A percentile compares a stretch with the other conserved stretches of the same genome.
Evolutionary conservation across 2,113 vertebrate species (phyloP).

Genomic region (Solea solea): DNA sequence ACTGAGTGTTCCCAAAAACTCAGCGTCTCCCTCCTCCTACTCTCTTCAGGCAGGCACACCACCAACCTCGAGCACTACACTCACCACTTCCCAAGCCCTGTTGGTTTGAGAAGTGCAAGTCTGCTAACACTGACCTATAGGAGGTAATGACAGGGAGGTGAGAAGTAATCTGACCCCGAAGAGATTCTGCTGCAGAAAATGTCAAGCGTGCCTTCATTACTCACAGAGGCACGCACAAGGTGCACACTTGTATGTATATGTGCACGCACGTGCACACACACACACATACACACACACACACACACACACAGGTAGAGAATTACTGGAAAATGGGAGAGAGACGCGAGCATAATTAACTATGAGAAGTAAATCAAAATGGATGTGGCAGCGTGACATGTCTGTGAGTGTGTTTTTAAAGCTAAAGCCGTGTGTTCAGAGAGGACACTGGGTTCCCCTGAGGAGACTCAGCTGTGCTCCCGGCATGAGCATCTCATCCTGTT

Average conservation of each 20-base stretch:
- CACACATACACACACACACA: slow-evolving; percentile 25
- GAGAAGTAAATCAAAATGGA: slow-evolving; percentile 49
- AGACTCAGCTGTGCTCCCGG: slow-evolving; percentile 80
- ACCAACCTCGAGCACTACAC: slow-evolving; percentile 54
- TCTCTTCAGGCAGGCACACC: slow-evolving; percentile 41
- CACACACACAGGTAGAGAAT: slow-evolving; percentile 27
- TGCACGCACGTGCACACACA: neutral
- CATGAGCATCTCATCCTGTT: slow-evolving; percentile 79
- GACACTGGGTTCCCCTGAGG: slow-evolving; percentile 75
- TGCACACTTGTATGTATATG: slow-evolving; percentile 25
- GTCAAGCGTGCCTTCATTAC: slow-evolving; percentile 68
- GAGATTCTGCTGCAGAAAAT: slow-evolving; percentile 73
- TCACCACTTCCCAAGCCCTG: slow-evolving; percentile 29
- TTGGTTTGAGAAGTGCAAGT: slow-evolving; percentile 48
- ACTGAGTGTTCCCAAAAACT: slow-evolving; percentile 51
- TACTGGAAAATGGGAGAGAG: slow-evolving; percentile 18
- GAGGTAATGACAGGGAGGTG: slow-evolving; percentile 64
- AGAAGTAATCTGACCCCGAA: slow-evolving; percentile 71
- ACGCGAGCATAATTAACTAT: slow-evolving; percentile 35
- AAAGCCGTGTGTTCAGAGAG: slow-evolving; percentile 59
- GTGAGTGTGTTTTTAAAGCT: slow-evolving; percentile 25
- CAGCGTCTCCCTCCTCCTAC: slow-evolving; percentile 40
- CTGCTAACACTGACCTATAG: slow-evolving; percentile 73
- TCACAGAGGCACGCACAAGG: slow-evolving; percentile 43
- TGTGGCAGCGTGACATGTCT: slow-evolving; percentile 16